A percentile compares a stretch with the other conserved stretches of the same genome.
Conservation (phyloP, 2,888 invertebrate species). For the Hypomecis punctinalis region DNA sequence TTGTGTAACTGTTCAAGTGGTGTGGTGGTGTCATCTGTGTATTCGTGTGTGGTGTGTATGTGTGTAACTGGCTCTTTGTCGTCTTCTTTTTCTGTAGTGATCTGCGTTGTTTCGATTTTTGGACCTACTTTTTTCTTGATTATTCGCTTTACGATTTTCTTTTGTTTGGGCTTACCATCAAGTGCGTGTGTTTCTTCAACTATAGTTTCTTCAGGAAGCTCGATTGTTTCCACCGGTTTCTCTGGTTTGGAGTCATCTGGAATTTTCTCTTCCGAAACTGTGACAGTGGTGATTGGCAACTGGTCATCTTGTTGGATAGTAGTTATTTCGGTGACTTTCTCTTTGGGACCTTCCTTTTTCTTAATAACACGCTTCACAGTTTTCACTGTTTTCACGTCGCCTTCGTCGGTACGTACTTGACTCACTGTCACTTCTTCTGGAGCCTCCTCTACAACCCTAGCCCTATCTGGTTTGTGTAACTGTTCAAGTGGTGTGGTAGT, state of each 20-base stretch:
- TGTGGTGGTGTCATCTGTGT: conserved; percentile 50
- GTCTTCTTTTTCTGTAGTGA: conserved; percentile 70
- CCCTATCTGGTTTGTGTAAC: conserved; percentile 31
- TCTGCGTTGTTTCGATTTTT: conserved; percentile 56
- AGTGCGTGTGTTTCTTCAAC: conserved; percentile 41
- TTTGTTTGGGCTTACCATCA: conserved; percentile 45
- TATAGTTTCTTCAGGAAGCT: conserved; percentile 54
- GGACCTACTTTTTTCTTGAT: conserved; percentile 67
- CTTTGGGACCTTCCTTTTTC: conserved; percentile 50
- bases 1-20: conserved; percentile 34
- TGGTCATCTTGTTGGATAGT: conserved; percentile 43
- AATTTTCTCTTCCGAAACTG: conserved; percentile 53
- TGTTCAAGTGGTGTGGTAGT: conserved; percentile 41
- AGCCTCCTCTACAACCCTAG: conserved; percentile 41
- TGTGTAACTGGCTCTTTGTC: conserved; percentile 70
- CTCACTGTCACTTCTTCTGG: conserved; percentile 42
- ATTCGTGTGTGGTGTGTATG: conserved; percentile 63
- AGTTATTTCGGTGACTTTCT: conserved; percentile 46
- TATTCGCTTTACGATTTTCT: conserved; percentile 52
- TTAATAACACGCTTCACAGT: conserved; percentile 55
- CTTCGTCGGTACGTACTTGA: conserved; percentile 51
- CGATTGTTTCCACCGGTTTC: conserved; percentile 33
- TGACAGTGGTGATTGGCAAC: conserved; percentile 33
- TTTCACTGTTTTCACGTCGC: conserved; percentile 41
- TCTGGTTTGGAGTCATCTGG: conserved; percentile 8